Evolutionary conservation across 2,797 vertebrate genomes (phyloP).

Genomic region (Coregonus suidteri): DNA sequence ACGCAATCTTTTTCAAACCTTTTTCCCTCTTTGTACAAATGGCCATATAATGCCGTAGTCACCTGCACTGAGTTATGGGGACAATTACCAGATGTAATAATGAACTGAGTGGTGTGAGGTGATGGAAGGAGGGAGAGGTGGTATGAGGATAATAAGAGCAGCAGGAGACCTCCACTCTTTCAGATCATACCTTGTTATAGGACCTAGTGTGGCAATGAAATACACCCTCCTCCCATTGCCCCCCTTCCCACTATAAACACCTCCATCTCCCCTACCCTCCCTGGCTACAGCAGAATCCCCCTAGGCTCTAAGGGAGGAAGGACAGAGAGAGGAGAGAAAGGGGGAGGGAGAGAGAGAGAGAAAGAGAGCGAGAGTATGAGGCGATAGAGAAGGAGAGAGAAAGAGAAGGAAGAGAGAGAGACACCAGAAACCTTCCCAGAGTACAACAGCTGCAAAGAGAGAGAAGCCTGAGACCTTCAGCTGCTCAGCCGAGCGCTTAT

Average conservation of each 20-base stretch:
- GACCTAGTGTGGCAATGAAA: slow-evolving; percentile 67
- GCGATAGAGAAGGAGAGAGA: not conserved
- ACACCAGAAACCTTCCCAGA: slow-evolving; percentile 40
- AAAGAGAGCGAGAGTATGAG: slow-evolving; percentile 12
- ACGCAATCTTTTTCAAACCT: slow-evolving; percentile 60
- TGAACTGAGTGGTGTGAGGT: slow-evolving; percentile 70
- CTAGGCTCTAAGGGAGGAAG: slow-evolving; percentile 91
- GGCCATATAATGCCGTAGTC: slow-evolving; percentile 76
- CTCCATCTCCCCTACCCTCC: slow-evolving; percentile 47
- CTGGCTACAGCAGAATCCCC: slow-evolving; percentile 27
- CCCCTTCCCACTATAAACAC: slow-evolving; percentile 28
- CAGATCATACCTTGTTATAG: slow-evolving; percentile 77
- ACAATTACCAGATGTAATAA: slow-evolving; percentile 84
- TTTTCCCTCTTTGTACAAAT: slow-evolving; percentile 68
- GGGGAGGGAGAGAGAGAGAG: no score
- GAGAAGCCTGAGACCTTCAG: slow-evolving; percentile 81
- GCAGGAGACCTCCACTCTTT: slow-evolving; percentile 68
- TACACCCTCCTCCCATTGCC: slow-evolving; percentile 54
- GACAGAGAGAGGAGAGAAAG: slow-evolving; percentile 33
- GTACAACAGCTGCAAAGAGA: slow-evolving; percentile 41
- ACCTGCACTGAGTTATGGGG: slow-evolving; percentile 74
- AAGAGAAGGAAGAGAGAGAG: slow-evolving; percentile 40
- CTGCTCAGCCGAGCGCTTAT: slow-evolving; percentile 85
- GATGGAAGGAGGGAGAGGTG: not conserved
- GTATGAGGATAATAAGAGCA: slow-evolving; percentile 60